A percentile compares a stretch with the other conserved stretches of the same genome.
These are phyloP conservation scores for Pseudococcus longispinus DNA, from an alignment of 2,888 invertebrate species.

Conservation along the genomic window DNA sequence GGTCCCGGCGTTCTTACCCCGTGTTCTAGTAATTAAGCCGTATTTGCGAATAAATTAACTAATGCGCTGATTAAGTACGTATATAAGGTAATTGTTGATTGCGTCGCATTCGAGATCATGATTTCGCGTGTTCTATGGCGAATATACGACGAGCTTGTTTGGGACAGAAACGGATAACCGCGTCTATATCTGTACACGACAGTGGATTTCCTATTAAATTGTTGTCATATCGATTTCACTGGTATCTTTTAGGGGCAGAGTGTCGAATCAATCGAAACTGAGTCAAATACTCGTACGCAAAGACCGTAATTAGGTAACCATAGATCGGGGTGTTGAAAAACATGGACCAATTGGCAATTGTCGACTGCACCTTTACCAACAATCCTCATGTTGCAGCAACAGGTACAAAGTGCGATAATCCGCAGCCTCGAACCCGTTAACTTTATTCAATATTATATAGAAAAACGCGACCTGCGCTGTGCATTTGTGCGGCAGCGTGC, in stretches of 20 bases:
- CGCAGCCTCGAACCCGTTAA: conserved; percentile 33
- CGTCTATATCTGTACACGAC: neutral
- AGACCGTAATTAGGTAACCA: neutral
- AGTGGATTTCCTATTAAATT: neutral
- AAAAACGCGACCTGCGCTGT: neutral
- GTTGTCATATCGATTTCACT: neutral
- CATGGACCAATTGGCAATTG: neutral
- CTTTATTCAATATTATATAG: conserved; percentile 33
- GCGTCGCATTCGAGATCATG: neutral
- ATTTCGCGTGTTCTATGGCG: neutral
- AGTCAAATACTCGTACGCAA: neutral
- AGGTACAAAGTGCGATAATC: conserved; percentile 15
- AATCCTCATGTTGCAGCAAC: neutral
- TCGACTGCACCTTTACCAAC: too few relatives aligned
- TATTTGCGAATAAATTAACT: conserved; percentile 41
- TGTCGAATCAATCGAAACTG: neutral
- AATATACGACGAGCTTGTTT: neutral
- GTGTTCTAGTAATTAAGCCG: conserved; percentile 17
- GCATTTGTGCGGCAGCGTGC: neutral
- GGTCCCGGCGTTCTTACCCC: neutral
- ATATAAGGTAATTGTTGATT: neutral
- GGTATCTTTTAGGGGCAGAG: neutral
- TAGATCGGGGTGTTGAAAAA: neutral
- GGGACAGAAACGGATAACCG: neutral
- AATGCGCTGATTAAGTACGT: conserved; percentile 11